A percentile compares a stretch with the other conserved stretches of the same genome.
Evolutionary conservation across 1,140 invertebrate genomes (phyloP).

Genomic region (Diorhabda carinulata): DNA sequence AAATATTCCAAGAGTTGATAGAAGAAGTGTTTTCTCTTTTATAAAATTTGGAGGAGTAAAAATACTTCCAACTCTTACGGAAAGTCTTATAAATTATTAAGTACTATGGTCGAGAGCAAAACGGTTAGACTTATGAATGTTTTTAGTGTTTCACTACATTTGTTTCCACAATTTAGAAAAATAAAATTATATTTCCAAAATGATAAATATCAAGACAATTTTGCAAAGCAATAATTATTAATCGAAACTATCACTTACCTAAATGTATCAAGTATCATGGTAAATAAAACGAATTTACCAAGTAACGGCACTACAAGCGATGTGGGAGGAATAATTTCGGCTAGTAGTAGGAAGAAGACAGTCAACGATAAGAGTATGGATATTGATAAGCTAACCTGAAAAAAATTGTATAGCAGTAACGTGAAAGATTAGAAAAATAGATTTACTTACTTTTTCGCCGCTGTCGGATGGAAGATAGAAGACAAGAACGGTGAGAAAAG

Average conservation of each 20-base stretch:
- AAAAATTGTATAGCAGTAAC: slow-evolving; percentile 16
- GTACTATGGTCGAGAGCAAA: background rate
- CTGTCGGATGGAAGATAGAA: slow-evolving; percentile 99
- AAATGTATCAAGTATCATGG: slow-evolving; percentile 97
- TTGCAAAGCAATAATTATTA: no score
- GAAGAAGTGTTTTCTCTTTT: background rate
- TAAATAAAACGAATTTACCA: slow-evolving; percentile 99
- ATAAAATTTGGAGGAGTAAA: slow-evolving; percentile 2
- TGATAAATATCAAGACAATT: no score
- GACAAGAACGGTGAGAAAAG: slow-evolving; percentile 95
- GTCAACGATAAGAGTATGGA: slow-evolving; percentile 98
- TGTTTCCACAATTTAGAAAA: no score
- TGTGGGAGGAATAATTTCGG: slow-evolving; percentile 98
- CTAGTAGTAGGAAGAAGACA: slow-evolving; percentile 98
- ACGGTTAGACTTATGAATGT: background rate
- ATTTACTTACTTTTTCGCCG: slow-evolving; percentile 87
- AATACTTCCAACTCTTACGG: background rate
- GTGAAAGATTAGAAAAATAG: slow-evolving; percentile 3
- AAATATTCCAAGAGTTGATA: background rate
- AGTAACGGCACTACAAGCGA: slow-evolving; percentile 96
- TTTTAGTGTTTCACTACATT: background rate
- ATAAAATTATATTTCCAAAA: background rate
- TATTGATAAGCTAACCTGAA: slow-evolving; percentile 91
- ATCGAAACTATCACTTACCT: slow-evolving; percentile 60
- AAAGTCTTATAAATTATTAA: background rate